Evolutionary conservation across 2,113 vertebrate species (phyloP), one percentile per base, ranked within the genome.

Genomic region (Campylomormyrus numenius): DNA sequence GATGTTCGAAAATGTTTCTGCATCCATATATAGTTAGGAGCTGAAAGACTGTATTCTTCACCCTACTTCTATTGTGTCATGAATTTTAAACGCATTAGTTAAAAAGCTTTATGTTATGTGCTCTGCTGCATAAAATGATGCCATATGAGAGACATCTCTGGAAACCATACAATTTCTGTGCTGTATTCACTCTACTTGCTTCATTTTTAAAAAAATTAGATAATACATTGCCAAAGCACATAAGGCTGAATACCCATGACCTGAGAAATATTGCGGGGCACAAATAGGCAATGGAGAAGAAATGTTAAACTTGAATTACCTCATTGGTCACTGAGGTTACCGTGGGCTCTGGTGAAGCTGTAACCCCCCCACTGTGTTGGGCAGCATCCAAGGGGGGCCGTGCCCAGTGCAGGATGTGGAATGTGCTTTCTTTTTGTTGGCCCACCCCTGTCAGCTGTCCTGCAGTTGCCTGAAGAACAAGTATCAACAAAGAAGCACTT

Each of bases 401-500:
- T 85, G 31, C 50, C 7, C 19, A 19, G 10, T 42, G 1, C 31
- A 48, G 46, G 85, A n/a, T 87, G 42, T 80, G 89, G 88, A 89
- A 89, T 77, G 56, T 80, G 53, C 77, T 24, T 48, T 88, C 42
- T 90, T 56, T 49, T 62, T 10, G 35, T 56, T 3, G 35, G 45
- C 58, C 45, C 56, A 24, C 27, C 85, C 58, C 56, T 46, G 62
- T 85, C 90, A 91, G 90, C 88, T 91, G 88, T 66, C 85, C 83
- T 77, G 24, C 90, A 91, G 85, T 89, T 89, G 84, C 88, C 50
- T 45, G 58, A 77, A 85, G 45, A 35, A 58, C 45, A 39, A 48
- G 83, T 89, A 39, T 70, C 85, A 77, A 89, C 90, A 91, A 91
- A 91, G 85, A 48, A 49, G 66, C n/a, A 45, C 88, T 91, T 87